Evolutionary conservation across 2,797 vertebrate genomes (phyloP).

Genomic region (Meda fulgida): DNA sequence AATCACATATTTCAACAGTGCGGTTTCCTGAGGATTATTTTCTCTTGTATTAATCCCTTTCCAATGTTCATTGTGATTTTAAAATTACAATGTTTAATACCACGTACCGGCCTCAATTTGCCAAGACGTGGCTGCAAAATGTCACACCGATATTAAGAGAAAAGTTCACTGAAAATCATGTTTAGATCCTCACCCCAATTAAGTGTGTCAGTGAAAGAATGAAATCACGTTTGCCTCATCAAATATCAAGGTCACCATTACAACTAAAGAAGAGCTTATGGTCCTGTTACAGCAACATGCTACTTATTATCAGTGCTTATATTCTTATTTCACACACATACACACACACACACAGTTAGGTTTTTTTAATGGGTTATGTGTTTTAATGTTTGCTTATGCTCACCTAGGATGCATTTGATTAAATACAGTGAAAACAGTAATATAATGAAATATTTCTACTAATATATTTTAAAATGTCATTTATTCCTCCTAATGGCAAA

Average conservation of each 20-base stretch:
- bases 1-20: constrained; percentile 10
- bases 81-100: background rate
- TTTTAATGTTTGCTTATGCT: background rate
- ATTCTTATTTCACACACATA: background rate
- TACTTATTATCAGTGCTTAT: background rate
- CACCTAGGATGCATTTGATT: no score
- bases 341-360: no score
- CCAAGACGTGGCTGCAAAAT: background rate
- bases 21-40: background rate
- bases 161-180: background rate
- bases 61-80: background rate
- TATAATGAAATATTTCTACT: background rate
- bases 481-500: background rate
- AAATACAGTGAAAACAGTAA: background rate
- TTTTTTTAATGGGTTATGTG: background rate
- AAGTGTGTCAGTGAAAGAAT: background rate
- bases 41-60: constrained; percentile 2
- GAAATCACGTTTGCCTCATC: constrained; percentile 7
- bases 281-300: background rate
- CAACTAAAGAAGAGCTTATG: background rate
- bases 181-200: constrained; percentile 13
- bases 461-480: background rate
- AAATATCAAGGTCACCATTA: background rate
- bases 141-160: constrained; percentile 14
- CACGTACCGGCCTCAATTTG: background rate